These are phyloP conservation scores for Illadopsis cleaveri DNA, from an alignment of 2,113 vertebrate genomes.

Conservation along the genomic window DNA sequence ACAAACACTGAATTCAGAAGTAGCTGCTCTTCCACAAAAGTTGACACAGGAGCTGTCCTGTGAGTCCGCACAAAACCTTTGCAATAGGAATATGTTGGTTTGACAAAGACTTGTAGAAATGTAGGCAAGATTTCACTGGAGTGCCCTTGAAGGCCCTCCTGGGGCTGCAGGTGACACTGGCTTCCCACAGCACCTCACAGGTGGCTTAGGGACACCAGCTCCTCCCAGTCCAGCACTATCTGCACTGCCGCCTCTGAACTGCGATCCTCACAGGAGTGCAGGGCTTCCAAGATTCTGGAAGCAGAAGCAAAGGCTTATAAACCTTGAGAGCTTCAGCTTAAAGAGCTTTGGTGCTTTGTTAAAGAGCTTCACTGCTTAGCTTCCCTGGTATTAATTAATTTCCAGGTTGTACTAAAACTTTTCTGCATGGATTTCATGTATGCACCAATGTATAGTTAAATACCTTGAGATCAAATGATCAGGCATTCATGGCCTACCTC, in stretches of 20 bases:
- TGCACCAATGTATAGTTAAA: not conserved
- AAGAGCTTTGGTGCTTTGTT: not conserved
- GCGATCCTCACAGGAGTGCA: rapidly evolving
- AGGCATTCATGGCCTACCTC: not conserved
- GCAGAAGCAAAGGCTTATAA: not conserved
- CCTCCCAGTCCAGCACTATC: not conserved
- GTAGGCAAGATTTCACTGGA: too few species aligned
- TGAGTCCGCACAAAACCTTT: not conserved
- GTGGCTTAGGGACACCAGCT: not conserved
- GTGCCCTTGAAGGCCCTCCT: not conserved
- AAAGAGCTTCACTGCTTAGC: not conserved
- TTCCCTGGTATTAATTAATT: not conserved
- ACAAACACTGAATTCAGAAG: not conserved
- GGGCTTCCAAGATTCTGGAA: not conserved
- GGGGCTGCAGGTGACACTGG: rapidly evolving
- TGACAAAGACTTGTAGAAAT: rapidly evolving
- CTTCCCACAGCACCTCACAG: not conserved
- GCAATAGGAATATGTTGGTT: not conserved
- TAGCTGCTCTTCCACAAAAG: rapidly evolving
- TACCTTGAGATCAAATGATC: not conserved
- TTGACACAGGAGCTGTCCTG: not conserved
- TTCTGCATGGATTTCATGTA: not conserved
- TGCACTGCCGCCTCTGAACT: rapidly evolving
- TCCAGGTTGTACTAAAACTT: not conserved
- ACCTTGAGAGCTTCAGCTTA: rapidly evolving